phyloP scores from a whole-genome alignment of 2,888 invertebrate species.

The Bugulina stolonifera region DNA sequence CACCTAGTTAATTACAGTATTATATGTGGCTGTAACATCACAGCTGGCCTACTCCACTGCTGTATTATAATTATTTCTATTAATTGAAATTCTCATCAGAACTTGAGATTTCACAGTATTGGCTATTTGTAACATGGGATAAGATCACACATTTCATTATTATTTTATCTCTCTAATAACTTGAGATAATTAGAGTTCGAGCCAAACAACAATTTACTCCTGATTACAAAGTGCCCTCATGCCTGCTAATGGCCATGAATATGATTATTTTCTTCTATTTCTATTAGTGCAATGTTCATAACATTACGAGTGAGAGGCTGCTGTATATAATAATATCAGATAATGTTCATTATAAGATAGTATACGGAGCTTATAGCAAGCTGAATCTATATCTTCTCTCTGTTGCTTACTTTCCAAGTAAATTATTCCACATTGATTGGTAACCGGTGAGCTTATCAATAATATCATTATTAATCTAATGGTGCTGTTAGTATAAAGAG shows the following conservation, averaged over 20 bases:
- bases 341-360: conserved; percentile 16
- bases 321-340: not conserved
- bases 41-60: not conserved
- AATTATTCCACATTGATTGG: not conserved
- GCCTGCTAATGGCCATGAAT: not conserved
- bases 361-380: not conserved
- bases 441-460: not conserved
- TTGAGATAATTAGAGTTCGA: not conserved
- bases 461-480: not conserved
- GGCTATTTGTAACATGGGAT: not conserved
- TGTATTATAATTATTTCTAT: not conserved
- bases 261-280: not conserved
- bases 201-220: not conserved
- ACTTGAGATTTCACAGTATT: not conserved
- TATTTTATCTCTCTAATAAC: not conserved
- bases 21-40: not conserved
- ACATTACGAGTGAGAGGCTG: not conserved
- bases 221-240: not conserved
- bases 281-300: not conserved
- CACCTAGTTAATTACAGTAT: not conserved
- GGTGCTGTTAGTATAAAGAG: too few species aligned
- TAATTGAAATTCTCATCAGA: not conserved
- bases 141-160: not conserved
- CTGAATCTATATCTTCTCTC: not conserved
- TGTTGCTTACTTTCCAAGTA: not conserved